Percentiles rank a stretch among this genome's conserved stretches.
phyloP scores from a whole-genome alignment of 2,797 vertebrate genomes.

The Mus caroli region DNA sequence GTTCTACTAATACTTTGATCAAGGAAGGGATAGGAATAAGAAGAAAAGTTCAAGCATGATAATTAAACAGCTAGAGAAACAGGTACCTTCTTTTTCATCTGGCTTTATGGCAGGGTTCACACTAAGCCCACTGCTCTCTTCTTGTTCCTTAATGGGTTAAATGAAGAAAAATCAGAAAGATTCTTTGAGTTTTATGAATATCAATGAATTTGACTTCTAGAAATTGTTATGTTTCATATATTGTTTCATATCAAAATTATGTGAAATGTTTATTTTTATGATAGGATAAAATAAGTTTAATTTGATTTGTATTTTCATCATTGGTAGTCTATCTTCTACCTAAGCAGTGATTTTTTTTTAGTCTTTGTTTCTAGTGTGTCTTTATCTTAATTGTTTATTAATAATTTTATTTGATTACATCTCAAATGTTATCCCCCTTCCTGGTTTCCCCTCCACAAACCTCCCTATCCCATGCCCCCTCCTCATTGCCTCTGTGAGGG shows the following conservation, averaged over 20 bases:
- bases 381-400: background rate
- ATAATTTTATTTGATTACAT: no score
- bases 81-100: slow-evolving; percentile 35
- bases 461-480: no score
- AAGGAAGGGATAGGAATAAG: background rate
- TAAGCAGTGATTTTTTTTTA: background rate
- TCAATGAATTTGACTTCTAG: slow-evolving; percentile 32
- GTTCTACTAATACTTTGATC: slow-evolving; percentile 31
- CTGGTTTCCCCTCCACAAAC: no score
- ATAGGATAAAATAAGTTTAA: background rate
- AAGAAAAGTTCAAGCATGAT: slow-evolving; percentile 8
- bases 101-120: background rate
- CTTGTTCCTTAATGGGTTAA: slow-evolving; percentile 41
- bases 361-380: background rate
- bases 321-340: background rate
- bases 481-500: no score
- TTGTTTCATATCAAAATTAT: background rate
- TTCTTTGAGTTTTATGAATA: slow-evolving; percentile 44
- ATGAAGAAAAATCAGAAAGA: background rate
- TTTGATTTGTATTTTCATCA: slow-evolving; percentile 30
- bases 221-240: slow-evolving; percentile 40
- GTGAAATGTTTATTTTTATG: background rate
- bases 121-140: background rate
- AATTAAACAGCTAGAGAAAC: slow-evolving; percentile 40
- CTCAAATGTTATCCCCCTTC: no score